Percentiles rank a stretch among this genome's conserved stretches.
Evolutionary conservation across 2,888 invertebrate species (phyloP).

Genomic region (Melanargia galathea): DNA sequence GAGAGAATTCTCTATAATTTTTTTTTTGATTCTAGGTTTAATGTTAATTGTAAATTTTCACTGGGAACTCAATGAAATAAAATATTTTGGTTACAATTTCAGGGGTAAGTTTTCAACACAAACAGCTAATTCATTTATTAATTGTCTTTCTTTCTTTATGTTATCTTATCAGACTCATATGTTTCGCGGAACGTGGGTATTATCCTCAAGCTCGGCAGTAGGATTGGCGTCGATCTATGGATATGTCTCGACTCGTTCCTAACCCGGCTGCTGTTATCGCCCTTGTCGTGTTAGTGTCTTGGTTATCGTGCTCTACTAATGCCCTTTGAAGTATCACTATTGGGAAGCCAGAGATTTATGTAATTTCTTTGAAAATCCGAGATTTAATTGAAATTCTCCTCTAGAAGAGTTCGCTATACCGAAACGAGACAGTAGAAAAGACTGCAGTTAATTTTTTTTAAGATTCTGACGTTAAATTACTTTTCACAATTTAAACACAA

Average conservation of each 20-base stretch:
- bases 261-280: constrained; percentile 5
- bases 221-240: neutral
- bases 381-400: no score
- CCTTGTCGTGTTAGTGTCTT: neutral
- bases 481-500: no score
- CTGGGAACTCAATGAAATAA: neutral
- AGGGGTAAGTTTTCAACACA: no score
- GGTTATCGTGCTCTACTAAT: neutral
- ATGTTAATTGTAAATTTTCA: neutral
- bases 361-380: neutral
- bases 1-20: constrained; percentile 29
- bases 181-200: neutral
- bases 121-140: no score
- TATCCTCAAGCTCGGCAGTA: neutral
- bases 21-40: constrained; percentile 14
- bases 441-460: no score
- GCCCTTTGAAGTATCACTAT: neutral
- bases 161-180: neutral
- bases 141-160: no score
- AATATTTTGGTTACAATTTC: no score
- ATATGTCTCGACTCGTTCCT: neutral
- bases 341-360: neutral
- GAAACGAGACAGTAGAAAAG: no score
- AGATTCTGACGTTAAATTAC: no score
- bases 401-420: no score